phyloP scores from a whole-genome alignment of 64 coral and sea anemone genomes.

The Pocillopora verrucosa region DNA sequence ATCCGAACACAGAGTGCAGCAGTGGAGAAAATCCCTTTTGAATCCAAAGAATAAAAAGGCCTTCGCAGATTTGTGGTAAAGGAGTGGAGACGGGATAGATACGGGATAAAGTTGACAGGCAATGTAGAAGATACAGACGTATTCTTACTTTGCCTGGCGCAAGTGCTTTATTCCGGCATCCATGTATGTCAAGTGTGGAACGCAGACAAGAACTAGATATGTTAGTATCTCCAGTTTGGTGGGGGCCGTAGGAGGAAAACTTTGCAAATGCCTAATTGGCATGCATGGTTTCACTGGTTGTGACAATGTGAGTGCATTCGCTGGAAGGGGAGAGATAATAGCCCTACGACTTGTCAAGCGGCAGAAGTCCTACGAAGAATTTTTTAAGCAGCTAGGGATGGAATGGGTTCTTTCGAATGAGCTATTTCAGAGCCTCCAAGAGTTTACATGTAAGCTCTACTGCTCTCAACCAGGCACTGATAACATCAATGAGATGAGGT shows the following conservation, averaged over 20 bases:
- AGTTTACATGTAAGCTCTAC: constrained; percentile 51
- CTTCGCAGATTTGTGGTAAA: constrained; percentile 24
- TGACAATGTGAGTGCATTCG: too few species aligned
- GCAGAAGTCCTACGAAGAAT: constrained; percentile 32
- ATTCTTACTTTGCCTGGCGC: not conserved
- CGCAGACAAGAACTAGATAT: too few species aligned
- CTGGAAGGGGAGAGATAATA: too few species aligned
- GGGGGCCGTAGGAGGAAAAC: too few species aligned
- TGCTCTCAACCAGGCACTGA: constrained; percentile 3
- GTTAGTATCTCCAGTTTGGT: too few species aligned
- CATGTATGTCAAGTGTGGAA: too few species aligned
- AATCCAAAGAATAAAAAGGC: constrained; percentile 28
- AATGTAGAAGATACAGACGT: constrained; percentile 27
- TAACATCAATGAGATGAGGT: constrained; percentile 22
- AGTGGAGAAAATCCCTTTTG: constrained; percentile 41
- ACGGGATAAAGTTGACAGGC: constrained; percentile 24
- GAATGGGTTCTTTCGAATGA: constrained; percentile 47
- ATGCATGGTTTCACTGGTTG: too few species aligned
- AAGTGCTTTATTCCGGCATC: too few species aligned
- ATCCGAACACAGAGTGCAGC: constrained; percentile 38
- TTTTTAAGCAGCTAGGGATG: constrained; percentile 42
- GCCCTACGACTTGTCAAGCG: constrained; percentile 9
- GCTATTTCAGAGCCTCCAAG: constrained; percentile 48
- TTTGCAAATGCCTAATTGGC: too few species aligned
- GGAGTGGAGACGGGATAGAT: constrained; percentile 24